These are phyloP conservation scores for Tenebrosternarchus preto DNA, from an alignment of 2,113 vertebrate genomes.

Conservation along the genomic window DNA sequence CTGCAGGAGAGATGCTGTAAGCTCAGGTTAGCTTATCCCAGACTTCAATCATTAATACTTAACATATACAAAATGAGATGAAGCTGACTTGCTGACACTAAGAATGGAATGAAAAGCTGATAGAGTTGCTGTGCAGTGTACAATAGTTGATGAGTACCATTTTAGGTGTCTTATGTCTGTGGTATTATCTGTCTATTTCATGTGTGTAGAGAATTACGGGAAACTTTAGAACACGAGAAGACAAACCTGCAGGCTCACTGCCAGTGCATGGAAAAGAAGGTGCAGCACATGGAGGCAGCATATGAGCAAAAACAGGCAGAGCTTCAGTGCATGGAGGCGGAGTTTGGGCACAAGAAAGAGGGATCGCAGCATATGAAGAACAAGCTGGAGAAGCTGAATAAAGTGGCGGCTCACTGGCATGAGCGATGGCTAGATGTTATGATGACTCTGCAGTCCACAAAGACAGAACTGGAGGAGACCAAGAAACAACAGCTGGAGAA, in stretches of 20 bases:
- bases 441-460: constrained; percentile 63
- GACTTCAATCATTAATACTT: not conserved
- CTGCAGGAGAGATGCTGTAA: constrained; percentile 59
- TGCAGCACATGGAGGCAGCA: constrained; percentile 57
- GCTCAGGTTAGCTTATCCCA: constrained; percentile 63
- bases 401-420: constrained; percentile 68
- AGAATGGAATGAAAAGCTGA: too few relatives aligned
- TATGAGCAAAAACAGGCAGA: constrained; percentile 56
- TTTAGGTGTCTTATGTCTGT: not conserved
- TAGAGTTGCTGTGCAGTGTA: too few relatives aligned
- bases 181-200: not conserved
- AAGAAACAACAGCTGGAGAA: constrained; percentile 40
- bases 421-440: constrained; percentile 70
- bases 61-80: not conserved
- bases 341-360: constrained; percentile 53
- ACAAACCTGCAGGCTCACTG: constrained; percentile 59
- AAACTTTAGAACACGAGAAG: constrained; percentile 63
- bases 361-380: constrained; percentile 54
- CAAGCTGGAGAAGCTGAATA: constrained; percentile 55
- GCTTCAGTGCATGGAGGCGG: constrained; percentile 52
- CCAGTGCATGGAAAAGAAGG: constrained; percentile 56
- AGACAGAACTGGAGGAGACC: constrained; percentile 65
- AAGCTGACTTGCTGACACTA: not conserved
- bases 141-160: too few relatives aligned
- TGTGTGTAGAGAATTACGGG: constrained; percentile 60